These are phyloP conservation scores for Coregonus ussuriensis DNA, from an alignment of 2,797 vertebrate species.

Conservation along the genomic window DNA sequence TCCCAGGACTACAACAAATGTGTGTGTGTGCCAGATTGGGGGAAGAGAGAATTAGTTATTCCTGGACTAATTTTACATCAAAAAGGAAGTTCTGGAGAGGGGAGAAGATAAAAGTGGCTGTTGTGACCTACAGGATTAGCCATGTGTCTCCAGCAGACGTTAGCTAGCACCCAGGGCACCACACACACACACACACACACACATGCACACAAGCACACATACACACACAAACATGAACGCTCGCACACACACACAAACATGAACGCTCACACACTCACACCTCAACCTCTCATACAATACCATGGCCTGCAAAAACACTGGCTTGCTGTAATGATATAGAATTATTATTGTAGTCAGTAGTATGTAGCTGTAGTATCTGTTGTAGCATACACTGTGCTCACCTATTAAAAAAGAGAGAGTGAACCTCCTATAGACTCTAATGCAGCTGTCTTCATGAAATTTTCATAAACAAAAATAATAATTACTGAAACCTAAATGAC, in stretches of 20 bases:
- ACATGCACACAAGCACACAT: neutral
- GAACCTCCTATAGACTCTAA: conserved; percentile 65
- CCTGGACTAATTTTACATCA: conserved; percentile 73
- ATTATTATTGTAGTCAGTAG: neutral
- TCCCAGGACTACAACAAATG: conserved; percentile 70
- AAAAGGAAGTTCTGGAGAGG: conserved; percentile 61
- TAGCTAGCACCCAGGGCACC: conserved; percentile 41
- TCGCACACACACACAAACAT: neutral
- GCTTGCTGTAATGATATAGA: neutral
- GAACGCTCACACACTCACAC: neutral
- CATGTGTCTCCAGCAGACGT: conserved; percentile 42
- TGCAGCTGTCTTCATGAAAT: conserved; percentile 75
- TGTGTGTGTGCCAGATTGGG: conserved; percentile 58
- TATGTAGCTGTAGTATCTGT: neutral
- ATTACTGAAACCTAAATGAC: conserved; percentile 63
- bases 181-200: neutral
- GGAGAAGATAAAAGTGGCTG: conserved; percentile 59
- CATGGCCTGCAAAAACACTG: conserved; percentile 42
- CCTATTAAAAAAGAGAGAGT: conserved; percentile 47
- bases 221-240: neutral
- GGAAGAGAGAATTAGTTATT: conserved; percentile 68
- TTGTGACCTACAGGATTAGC: conserved; percentile 60
- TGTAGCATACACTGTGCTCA: conserved; percentile 8
- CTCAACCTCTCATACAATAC: conserved; percentile 5
- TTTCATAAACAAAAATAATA: conserved; percentile 72